Conservation (phyloP, 2,797 vertebrate species). For the Prionace glauca region DNA sequence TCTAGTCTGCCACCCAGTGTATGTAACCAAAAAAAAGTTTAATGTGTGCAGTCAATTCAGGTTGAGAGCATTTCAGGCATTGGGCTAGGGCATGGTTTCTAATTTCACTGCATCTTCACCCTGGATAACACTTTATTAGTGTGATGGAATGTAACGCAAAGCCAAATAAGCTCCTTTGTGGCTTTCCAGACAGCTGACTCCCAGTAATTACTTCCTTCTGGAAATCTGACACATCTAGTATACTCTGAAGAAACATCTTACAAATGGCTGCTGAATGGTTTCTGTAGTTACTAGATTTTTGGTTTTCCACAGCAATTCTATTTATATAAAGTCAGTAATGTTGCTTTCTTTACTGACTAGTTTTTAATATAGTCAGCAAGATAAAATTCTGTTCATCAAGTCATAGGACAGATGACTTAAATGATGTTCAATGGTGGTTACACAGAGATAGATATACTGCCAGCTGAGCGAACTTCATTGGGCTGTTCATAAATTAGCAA, state of each 20-base stretch:
- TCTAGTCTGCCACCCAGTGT: background rate
- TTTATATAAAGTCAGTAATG: background rate
- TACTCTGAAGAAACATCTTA: background rate
- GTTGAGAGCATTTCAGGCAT: background rate
- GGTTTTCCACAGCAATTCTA: background rate
- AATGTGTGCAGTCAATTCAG: background rate
- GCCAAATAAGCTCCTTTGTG: slow-evolving; percentile 23
- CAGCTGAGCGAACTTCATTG: background rate
- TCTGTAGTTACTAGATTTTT: background rate
- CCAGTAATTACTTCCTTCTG: slow-evolving; percentile 4
- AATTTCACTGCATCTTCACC: slow-evolving; percentile 1
- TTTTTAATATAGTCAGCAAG: background rate
- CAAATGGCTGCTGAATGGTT: background rate
- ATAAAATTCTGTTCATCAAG: background rate
- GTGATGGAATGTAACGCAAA: background rate
- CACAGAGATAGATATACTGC: too few species aligned
- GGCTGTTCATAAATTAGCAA: background rate
- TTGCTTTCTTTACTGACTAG: background rate
- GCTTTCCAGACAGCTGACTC: background rate
- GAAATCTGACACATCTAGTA: background rate
- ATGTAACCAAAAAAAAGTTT: background rate
- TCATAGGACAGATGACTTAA: background rate
- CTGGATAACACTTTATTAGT: background rate
- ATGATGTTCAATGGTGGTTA: background rate
- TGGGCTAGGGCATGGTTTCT: background rate